Percentiles rank a stretch among this genome's conserved stretches.
These are phyloP conservation scores for Aporophyla nigra DNA, from an alignment of 2,888 invertebrate genomes.

Conservation along the genomic window DNA sequence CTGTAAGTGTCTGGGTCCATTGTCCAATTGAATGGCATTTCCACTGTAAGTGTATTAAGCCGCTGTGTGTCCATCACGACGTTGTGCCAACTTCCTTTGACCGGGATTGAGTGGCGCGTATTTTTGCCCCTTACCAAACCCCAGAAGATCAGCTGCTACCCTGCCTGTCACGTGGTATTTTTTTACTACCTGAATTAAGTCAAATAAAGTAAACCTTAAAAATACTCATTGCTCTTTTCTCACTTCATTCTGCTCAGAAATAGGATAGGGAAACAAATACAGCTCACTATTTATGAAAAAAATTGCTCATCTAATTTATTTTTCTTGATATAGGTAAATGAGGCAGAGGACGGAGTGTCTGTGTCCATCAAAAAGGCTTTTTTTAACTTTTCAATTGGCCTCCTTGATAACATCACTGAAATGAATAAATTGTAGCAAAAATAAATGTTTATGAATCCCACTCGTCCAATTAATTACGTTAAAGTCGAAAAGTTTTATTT, in stretches of 20 bases:
- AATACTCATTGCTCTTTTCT: background rate
- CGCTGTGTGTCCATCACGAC: background rate
- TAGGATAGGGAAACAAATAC: background rate
- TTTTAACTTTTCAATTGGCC: conserved; percentile 13
- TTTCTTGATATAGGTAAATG: conserved; percentile 32
- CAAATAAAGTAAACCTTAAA: background rate
- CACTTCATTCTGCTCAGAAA: background rate
- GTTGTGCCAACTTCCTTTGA: background rate
- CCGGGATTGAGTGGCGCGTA: background rate
- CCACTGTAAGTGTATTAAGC: too few species aligned
- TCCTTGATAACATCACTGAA: conserved; percentile 12
- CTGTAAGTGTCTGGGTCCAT: too few species aligned
- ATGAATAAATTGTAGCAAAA: conserved; percentile 25
- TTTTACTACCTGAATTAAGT: background rate
- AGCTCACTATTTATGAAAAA: background rate
- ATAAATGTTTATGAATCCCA: conserved; percentile 1
- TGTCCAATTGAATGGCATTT: too few species aligned
- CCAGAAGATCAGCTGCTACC: background rate
- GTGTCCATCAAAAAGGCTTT: conserved; percentile 33
- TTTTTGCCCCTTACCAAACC: background rate
- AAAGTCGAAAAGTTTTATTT: conserved; percentile 37
- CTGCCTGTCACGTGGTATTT: background rate
- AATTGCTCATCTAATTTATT: conserved; percentile 20
- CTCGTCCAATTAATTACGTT: conserved; percentile 38
- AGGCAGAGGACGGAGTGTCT: conserved; percentile 24